Evolutionary conservation across 1,140 invertebrate species (phyloP).

Genomic region (Hesperophylax magnus): DNA sequence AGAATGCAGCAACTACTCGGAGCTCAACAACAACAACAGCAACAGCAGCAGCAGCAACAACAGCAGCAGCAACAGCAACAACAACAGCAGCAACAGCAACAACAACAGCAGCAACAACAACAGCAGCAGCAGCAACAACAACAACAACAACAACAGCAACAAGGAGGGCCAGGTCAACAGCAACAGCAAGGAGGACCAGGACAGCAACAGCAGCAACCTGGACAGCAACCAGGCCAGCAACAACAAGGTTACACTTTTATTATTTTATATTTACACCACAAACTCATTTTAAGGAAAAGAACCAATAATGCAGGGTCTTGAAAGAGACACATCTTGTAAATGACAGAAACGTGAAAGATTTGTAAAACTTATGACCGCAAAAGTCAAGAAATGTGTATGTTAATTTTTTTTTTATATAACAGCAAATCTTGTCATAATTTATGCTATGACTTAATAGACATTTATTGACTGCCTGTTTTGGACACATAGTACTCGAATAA

Average conservation of each 20-base stretch:
- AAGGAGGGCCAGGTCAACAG: conserved; percentile 64
- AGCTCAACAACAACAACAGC: conserved; percentile 67
- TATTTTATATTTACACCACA: too few relatives aligned
- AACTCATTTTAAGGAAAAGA: too few relatives aligned
- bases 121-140: conserved; percentile 66
- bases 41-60: conserved; percentile 63
- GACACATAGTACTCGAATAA: too few relatives aligned
- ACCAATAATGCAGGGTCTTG: too few relatives aligned
- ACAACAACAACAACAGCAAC: conserved; percentile 63
- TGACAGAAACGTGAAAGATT: too few relatives aligned
- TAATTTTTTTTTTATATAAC: too few relatives aligned
- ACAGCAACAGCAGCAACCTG: conserved; percentile 62
- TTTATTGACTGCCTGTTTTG: too few relatives aligned
- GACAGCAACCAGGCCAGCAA: conserved; percentile 63
- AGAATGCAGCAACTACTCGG: conserved; percentile 65
- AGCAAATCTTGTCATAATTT: too few relatives aligned
- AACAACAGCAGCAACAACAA: conserved; percentile 61
- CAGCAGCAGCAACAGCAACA: conserved; percentile 64
- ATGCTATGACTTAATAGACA: too few relatives aligned
- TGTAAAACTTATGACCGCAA: too few relatives aligned
- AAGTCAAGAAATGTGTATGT: too few relatives aligned
- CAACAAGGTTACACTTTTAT: conserved; percentile 51
- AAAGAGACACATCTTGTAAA: too few relatives aligned
- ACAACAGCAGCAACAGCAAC: conserved; percentile 65
- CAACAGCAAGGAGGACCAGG: conserved; percentile 58